Percentiles rank a stretch among this genome's conserved stretches.
Evolutionary conservation across 2,888 invertebrate genomes (phyloP).

Genomic region (Xylota sylvarum): DNA sequence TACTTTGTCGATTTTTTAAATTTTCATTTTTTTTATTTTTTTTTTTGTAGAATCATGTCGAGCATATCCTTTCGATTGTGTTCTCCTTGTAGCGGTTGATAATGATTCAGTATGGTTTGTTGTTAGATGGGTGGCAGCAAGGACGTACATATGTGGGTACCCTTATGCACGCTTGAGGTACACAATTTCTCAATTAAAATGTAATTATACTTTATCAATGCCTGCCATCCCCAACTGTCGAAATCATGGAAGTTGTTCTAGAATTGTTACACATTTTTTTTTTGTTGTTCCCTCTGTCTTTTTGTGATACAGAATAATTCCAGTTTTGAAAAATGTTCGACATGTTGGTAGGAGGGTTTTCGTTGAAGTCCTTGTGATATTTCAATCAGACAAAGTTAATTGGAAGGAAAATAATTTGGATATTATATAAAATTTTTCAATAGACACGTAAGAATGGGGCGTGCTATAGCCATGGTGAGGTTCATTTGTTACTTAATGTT

Average conservation of each 20-base stretch:
- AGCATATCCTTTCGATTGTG: slow-evolving; percentile 61
- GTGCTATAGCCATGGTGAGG: slow-evolving; percentile 16
- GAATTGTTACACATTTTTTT: slow-evolving; percentile 22
- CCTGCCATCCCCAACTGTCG: slow-evolving; percentile 4
- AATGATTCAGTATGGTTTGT: slow-evolving; percentile 27
- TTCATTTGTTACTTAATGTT: slow-evolving; percentile 6
- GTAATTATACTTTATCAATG: slow-evolving; percentile 70
- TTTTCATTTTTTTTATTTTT: slow-evolving; percentile 19
- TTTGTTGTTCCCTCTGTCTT: slow-evolving; percentile 8
- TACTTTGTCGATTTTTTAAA: slow-evolving; percentile 8
- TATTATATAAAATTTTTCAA: neutral
- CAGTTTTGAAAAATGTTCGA: slow-evolving; percentile 22
- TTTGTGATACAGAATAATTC: slow-evolving; percentile 1
- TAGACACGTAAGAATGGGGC: slow-evolving; percentile 13
- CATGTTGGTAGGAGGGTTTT: neutral
- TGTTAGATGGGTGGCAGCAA: neutral
- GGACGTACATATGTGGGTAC: slow-evolving; percentile 23
- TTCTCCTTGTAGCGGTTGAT: slow-evolving; percentile 40
- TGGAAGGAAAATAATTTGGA: slow-evolving; percentile 18
- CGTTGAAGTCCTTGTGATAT: slow-evolving; percentile 4
- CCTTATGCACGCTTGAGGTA: slow-evolving; percentile 24
- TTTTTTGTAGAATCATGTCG: slow-evolving; percentile 55
- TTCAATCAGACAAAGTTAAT: slow-evolving; percentile 50
- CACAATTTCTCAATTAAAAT: slow-evolving; percentile 76
- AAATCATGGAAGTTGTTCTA: slow-evolving; percentile 27